Evolutionary conservation across 2,888 invertebrate genomes (phyloP), one percentile per base, ranked within the genome.

Genomic region (Chrysolina haemoptera): DNA sequence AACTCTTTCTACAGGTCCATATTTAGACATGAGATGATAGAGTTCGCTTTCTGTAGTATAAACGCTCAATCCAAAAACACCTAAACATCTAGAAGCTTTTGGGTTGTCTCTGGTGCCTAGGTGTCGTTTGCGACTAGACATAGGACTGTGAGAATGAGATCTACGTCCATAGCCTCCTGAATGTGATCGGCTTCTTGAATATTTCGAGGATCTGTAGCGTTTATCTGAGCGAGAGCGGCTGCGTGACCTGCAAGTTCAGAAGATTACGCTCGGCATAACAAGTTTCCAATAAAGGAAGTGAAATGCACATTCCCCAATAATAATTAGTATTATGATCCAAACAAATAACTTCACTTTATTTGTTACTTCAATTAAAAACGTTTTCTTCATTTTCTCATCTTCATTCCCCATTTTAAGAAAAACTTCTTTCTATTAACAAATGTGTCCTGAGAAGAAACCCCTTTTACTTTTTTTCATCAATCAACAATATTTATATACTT

Each of bases 11-110:
- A 99, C 94, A 0, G 94, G 94, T 1, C 98, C 98, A 87, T 93
- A 98, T 87, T 97, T 96, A 62, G 93, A 93, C 89, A 99, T 98
- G 79, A 98, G 95, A 83, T 97, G 95, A 85, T 95, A 93, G 55
- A 99, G 91, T 87, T 98, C 96, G 82, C 95, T 92, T 86, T 98
- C 98, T 0, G 96, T 95, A 0, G 98, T 99, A 88, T 95, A 94
- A 70, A 97, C 92, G 85, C 96, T 98, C 71, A 99, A 90, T 4
- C 98, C 98, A 88, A 99, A 99, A 12, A 99, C 94, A 18, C 99
- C 99, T 65, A 99, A 90, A 86, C 98, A 98, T 69, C 96, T 91
- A 63, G 94, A 95, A 2, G 96, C 95, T 76, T 94, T 93, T 0
- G 98, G 98, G 86, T 96, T 94, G 83, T 97, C 96, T 88, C 95